Percentiles rank a stretch among this genome's conserved stretches.
phyloP scores from a whole-genome alignment of 2,113 vertebrate species.

The Pseudolaguvia tuberculata region DNA sequence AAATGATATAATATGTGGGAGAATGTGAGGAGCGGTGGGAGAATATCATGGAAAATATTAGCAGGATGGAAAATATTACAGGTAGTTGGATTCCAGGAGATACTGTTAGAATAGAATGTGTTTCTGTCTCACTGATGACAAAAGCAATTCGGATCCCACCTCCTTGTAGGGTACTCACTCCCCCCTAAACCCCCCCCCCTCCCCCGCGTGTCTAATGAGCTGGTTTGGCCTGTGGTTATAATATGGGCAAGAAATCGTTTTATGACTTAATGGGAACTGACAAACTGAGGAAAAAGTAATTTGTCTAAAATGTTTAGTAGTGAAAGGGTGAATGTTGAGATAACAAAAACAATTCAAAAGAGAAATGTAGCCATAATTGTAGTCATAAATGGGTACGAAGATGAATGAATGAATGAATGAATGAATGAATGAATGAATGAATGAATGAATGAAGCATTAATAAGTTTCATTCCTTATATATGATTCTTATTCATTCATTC shows the following conservation, averaged over 20 bases:
- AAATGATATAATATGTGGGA: slow-evolving; percentile 62
- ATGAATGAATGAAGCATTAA: too few relatives aligned
- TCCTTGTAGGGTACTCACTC: slow-evolving; percentile 37
- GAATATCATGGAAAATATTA: slow-evolving; percentile 80
- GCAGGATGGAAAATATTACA: slow-evolving; percentile 77
- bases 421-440: too few relatives aligned
- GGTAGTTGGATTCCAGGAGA: slow-evolving; percentile 71
- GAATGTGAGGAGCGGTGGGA: slow-evolving; percentile 66
- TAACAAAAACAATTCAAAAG: neutral
- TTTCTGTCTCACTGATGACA: slow-evolving; percentile 66
- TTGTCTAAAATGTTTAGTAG: slow-evolving; percentile 31
- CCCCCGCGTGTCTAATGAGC: slow-evolving; percentile 66
- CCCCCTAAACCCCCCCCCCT: slow-evolving; percentile 46
- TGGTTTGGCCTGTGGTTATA: slow-evolving; percentile 64
- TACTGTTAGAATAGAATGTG: slow-evolving; percentile 70
- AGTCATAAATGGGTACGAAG: too few relatives aligned
- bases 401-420: too few relatives aligned
- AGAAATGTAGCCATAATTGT: neutral
- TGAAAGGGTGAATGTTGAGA: slow-evolving; percentile 25
- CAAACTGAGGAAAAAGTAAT: slow-evolving; percentile 36
- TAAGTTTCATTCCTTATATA: too few relatives aligned
- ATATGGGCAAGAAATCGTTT: slow-evolving; percentile 52
- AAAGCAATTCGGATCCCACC: slow-evolving; percentile 55
- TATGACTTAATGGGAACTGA: slow-evolving; percentile 48
- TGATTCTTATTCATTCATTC: too few relatives aligned